Percentiles rank a stretch among this genome's conserved stretches.
Conservation (phyloP, 2,113 vertebrate species). For the Sminthopsis crassicaudata region DNA sequence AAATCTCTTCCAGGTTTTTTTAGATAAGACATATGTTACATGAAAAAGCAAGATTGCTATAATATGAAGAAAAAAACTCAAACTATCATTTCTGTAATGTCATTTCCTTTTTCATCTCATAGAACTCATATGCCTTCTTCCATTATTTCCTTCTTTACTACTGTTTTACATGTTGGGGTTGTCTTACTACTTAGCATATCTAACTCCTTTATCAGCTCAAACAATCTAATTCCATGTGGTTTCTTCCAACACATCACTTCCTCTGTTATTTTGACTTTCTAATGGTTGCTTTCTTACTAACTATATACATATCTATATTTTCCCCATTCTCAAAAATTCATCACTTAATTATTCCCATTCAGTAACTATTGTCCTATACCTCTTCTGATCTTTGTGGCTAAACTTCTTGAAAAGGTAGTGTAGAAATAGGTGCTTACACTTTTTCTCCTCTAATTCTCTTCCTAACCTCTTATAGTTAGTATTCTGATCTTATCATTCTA, state of each 20-base stretch:
- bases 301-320: not conserved
- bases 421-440: too few relatives aligned
- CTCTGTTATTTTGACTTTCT: not conserved
- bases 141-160: not conserved
- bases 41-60: not conserved
- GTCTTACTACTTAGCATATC: not conserved
- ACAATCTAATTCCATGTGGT: not conserved
- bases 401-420: not conserved
- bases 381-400: not conserved
- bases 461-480: too few relatives aligned
- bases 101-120: not conserved
- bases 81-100: not conserved
- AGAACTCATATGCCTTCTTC: not conserved
- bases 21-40: slow-evolving; percentile 6
- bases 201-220: not conserved
- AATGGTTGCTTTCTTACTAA: not conserved
- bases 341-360: not conserved
- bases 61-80: not conserved
- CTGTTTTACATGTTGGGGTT: not conserved
- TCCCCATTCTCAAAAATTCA: not conserved
- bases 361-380: not conserved
- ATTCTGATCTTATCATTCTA: too few relatives aligned
- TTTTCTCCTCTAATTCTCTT: too few relatives aligned
- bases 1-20: not conserved
- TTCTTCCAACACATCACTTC: not conserved